A percentile compares a stretch with the other conserved stretches of the same genome.
phyloP scores from a whole-genome alignment of 1,140 invertebrate genomes.

The Pogonomyrmex barbatus region DNA sequence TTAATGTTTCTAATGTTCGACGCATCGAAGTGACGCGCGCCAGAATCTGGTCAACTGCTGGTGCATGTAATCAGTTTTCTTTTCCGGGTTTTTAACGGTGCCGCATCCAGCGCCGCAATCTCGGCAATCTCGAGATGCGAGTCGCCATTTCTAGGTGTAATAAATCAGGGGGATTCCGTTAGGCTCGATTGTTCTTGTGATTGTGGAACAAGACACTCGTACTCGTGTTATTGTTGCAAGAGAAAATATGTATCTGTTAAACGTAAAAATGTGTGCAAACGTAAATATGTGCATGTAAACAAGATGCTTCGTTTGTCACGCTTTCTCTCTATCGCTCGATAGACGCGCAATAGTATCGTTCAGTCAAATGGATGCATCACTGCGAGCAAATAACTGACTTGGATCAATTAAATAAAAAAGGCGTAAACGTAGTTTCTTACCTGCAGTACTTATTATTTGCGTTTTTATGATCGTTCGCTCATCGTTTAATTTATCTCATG shows the following conservation, averaged over 20 bases:
- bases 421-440: neutral
- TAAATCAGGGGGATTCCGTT: conserved; percentile 37
- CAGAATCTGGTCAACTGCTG: neutral
- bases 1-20: neutral
- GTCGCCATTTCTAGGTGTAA: conserved; percentile 18
- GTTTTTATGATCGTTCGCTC: neutral
- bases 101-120: conserved; percentile 1
- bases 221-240: conserved; percentile 46
- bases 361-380: conserved; percentile 4
- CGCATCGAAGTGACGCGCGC: neutral
- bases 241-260: conserved; percentile 52
- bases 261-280: conserved; percentile 15
- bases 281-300: conserved; percentile 35
- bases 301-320: conserved; percentile 4
- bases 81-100: neutral
- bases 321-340: conserved; percentile 28
- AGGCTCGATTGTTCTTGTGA: conserved; percentile 26
- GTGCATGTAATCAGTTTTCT: neutral
- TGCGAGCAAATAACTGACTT: conserved; percentile 10
- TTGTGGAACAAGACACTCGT: conserved; percentile 13
- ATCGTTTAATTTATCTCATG: neutral
- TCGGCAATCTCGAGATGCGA: conserved; percentile 4
- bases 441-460: neutral
- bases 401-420: neutral
- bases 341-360: neutral